A percentile compares a stretch with the other conserved stretches of the same genome.
phyloP scores from a whole-genome alignment of 2,888 invertebrate genomes.

The Eupithecia exiguata region DNA sequence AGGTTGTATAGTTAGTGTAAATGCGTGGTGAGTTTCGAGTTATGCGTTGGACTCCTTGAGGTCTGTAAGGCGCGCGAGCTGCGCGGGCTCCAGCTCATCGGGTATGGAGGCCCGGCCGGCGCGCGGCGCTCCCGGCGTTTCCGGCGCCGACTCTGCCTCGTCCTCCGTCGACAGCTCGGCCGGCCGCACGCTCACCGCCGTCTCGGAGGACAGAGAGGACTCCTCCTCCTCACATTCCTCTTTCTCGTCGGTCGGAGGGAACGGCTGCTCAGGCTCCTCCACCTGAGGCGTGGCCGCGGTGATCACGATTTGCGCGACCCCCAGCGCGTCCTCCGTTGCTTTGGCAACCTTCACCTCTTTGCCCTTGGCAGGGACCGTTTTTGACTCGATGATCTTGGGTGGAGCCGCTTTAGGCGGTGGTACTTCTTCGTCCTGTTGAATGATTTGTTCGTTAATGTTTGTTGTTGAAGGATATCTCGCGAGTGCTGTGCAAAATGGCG shows the following conservation, averaged over 20 bases:
- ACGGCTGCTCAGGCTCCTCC: slow-evolving; percentile 92
- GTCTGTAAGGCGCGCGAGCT: slow-evolving; percentile 93
- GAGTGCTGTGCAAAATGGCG: slow-evolving; percentile 12
- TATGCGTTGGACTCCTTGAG: slow-evolving; percentile 96
- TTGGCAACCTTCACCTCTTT: slow-evolving; percentile 53
- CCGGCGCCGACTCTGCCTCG: slow-evolving; percentile 58
- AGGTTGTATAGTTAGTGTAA: not conserved
- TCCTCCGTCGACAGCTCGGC: not conserved
- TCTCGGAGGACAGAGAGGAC: slow-evolving; percentile 78
- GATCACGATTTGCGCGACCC: slow-evolving; percentile 95
- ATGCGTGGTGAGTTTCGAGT: slow-evolving; percentile 38
- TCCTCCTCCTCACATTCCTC: slow-evolving; percentile 76
- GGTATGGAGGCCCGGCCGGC: slow-evolving; percentile 93
- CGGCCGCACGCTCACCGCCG: slow-evolving; percentile 70
- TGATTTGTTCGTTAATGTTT: not conserved
- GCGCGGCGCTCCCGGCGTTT: slow-evolving; percentile 86
- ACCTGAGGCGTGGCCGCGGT: slow-evolving; percentile 97
- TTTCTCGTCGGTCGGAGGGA: slow-evolving; percentile 84
- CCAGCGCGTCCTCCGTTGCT: slow-evolving; percentile 86
- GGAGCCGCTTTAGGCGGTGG: slow-evolving; percentile 40
- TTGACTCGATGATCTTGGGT: slow-evolving; percentile 31
- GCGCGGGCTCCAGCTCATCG: slow-evolving; percentile 94
- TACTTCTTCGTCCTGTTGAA: slow-evolving; percentile 50
- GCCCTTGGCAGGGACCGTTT: slow-evolving; percentile 20
- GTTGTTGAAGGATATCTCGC: not conserved